Conservation (phyloP, 1,140 invertebrate genomes). For the Chionoecetes opilio region DNA sequence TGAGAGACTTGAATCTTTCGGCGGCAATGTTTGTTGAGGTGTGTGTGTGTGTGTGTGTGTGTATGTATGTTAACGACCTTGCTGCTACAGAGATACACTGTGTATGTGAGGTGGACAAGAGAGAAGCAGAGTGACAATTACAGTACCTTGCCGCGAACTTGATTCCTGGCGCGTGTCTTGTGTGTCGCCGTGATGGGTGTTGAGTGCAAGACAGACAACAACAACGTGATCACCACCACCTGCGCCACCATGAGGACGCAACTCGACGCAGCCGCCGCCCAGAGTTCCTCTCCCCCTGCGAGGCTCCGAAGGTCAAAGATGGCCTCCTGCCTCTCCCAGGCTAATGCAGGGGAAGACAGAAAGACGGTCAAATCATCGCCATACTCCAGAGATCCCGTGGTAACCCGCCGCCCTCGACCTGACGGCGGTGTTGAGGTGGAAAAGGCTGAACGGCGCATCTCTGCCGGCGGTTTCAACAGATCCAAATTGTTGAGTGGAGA, state of each 20-base stretch:
- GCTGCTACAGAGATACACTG: not conserved
- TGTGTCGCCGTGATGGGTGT: slow-evolving; percentile 38
- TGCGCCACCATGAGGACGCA: not conserved
- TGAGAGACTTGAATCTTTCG: not conserved
- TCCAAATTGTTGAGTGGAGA: slow-evolving; percentile 49
- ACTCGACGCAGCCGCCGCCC: not conserved
- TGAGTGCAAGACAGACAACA: slow-evolving; percentile 57
- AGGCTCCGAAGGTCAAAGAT: slow-evolving; percentile 44
- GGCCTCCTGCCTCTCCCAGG: not conserved
- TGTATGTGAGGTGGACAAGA: not conserved
- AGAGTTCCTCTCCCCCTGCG: slow-evolving; percentile 32
- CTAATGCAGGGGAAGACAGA: not conserved
- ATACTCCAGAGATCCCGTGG: not conserved
- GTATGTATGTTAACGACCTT: not conserved
- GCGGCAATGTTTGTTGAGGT: not conserved
- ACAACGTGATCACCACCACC: slow-evolving; percentile 51
- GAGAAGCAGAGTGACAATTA: not conserved
- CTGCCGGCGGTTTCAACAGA: slow-evolving; percentile 52
- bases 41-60: slow-evolving; percentile 21
- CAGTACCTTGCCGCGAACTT: not conserved
- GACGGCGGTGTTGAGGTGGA: not conserved
- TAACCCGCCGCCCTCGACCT: not conserved
- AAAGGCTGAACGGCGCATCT: not conserved
- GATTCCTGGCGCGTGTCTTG: not conserved
- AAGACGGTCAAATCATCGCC: not conserved